Evolutionary conservation across 2,888 invertebrate species (phyloP).

Genomic region (Drosophila phalerata): DNA sequence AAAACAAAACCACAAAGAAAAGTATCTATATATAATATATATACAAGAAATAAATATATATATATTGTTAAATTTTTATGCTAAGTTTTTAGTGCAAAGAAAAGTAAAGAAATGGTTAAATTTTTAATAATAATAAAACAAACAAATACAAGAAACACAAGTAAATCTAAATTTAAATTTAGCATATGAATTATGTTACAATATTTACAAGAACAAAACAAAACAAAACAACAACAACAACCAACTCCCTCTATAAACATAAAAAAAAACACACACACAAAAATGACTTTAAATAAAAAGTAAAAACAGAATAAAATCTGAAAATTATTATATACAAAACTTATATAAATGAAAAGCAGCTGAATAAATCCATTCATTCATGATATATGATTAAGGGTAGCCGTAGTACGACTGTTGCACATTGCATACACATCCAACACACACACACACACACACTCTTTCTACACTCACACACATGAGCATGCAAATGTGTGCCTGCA

Average conservation of each 20-base stretch:
- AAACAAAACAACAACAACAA: conserved; percentile 26
- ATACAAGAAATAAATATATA: conserved; percentile 61
- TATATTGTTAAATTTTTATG: conserved; percentile 79
- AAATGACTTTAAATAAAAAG: conserved; percentile 48
- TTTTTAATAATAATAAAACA: conserved; percentile 36
- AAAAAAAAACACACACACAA: conserved; percentile 28
- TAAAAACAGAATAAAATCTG: conserved; percentile 36
- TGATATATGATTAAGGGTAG: conserved; percentile 69
- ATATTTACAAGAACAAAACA: conserved; percentile 66
- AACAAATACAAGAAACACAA: conserved; percentile 33
- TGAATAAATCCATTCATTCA: conserved; percentile 54
- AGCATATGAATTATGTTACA: conserved; percentile 76
- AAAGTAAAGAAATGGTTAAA: conserved; percentile 41
- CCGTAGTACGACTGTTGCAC: conserved; percentile 68
- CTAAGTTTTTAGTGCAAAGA: conserved; percentile 81
- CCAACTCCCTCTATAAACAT: conserved; percentile 47
- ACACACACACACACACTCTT: conserved; percentile 26
- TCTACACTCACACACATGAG: conserved; percentile 4
- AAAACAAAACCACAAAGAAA: conserved; percentile 38
- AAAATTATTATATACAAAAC: conserved; percentile 40
- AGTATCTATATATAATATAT: conserved; percentile 67
- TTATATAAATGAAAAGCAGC: conserved; percentile 50
- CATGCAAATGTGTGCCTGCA: conserved; percentile 30
- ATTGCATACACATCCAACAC: conserved; percentile 48
- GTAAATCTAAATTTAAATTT: conserved; percentile 72